phyloP scores from a whole-genome alignment of 23 tunicate genomes.

The Trididemnum clinides region DNA sequence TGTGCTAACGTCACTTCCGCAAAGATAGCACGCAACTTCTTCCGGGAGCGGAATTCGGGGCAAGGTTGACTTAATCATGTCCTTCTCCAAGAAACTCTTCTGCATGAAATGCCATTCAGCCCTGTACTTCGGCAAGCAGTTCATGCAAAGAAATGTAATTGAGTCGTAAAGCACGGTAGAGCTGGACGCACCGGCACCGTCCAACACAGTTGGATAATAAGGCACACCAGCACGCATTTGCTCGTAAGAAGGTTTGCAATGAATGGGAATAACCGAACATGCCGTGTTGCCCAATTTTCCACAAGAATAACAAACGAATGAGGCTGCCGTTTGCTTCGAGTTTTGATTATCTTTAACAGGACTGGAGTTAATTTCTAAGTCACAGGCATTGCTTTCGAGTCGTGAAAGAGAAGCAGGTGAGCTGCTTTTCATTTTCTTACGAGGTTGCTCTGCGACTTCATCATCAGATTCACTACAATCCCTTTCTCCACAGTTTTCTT shows the following conservation, averaged over 20 bases:
- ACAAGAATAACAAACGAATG: constrained; percentile 56
- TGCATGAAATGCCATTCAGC: constrained; percentile 67
- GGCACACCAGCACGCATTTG: constrained; percentile 72
- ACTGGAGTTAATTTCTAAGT: neutral
- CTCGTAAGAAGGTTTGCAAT: constrained; percentile 64
- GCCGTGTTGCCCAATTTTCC: constrained; percentile 11
- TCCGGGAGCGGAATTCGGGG: constrained; percentile 68
- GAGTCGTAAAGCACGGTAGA: constrained; percentile 32
- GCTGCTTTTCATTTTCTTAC: neutral
- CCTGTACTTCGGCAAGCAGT: constrained; percentile 53
- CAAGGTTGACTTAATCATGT: constrained; percentile 18
- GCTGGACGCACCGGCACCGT: neutral
- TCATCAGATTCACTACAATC: constrained; percentile 41
- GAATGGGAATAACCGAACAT: constrained; percentile 39
- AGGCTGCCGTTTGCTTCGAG: neutral
- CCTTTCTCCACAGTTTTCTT: constrained; percentile 42
- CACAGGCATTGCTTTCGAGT: neutral
- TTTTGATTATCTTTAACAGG: neutral
- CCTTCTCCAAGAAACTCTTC: constrained; percentile 36
- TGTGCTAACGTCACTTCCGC: constrained; percentile 63
- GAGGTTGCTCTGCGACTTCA: neutral
- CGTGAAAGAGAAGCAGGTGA: neutral
- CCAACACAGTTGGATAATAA: constrained; percentile 48
- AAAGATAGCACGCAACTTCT: constrained; percentile 40
- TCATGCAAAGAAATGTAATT: constrained; percentile 54